Conservation (phyloP, 2,888 invertebrate species). For the Stegana nigrithorax region DNA sequence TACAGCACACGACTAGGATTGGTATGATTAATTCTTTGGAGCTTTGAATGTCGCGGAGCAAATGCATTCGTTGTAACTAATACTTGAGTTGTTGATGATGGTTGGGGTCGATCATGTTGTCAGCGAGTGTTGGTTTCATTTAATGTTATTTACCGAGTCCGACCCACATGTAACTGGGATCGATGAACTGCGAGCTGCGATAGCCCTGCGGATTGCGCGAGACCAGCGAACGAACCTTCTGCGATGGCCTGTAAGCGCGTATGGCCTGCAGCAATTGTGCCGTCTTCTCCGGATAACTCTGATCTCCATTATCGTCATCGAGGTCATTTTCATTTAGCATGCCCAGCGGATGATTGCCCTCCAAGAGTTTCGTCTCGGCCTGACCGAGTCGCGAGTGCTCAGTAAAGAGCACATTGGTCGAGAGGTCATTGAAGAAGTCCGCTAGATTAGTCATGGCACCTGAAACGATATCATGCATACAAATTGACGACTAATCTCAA, state of each 20-base stretch:
- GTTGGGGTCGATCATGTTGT: background rate
- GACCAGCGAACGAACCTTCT: slow-evolving; percentile 72
- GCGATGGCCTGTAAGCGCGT: slow-evolving; percentile 69
- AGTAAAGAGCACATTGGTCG: slow-evolving; percentile 61
- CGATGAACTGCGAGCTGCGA: slow-evolving; percentile 74
- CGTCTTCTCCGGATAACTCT: slow-evolving; percentile 41
- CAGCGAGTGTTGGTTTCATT: background rate
- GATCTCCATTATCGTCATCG: slow-evolving; percentile 32
- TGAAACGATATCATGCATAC: slow-evolving; percentile 37
- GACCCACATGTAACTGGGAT: slow-evolving; percentile 76
- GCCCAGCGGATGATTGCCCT: slow-evolving; percentile 59
- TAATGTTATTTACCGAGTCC: slow-evolving; percentile 71
- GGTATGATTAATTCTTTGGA: background rate
- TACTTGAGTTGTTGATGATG: background rate
- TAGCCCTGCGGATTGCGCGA: slow-evolving; percentile 71
- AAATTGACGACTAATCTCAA: slow-evolving; percentile 27
- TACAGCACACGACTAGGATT: background rate
- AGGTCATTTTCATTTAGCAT: slow-evolving; percentile 46
- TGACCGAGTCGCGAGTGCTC: slow-evolving; percentile 55
- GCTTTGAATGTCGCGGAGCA: background rate
- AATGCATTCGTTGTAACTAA: slow-evolving; percentile 35
- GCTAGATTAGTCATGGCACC: slow-evolving; percentile 66
- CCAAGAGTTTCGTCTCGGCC: slow-evolving; percentile 54
- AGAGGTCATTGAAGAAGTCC: slow-evolving; percentile 64
- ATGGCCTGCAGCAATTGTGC: slow-evolving; percentile 68